A percentile compares a stretch with the other conserved stretches of the same genome.
phyloP scores from a whole-genome alignment of 2,797 vertebrate genomes.

The Hozukius guyotensis region DNA sequence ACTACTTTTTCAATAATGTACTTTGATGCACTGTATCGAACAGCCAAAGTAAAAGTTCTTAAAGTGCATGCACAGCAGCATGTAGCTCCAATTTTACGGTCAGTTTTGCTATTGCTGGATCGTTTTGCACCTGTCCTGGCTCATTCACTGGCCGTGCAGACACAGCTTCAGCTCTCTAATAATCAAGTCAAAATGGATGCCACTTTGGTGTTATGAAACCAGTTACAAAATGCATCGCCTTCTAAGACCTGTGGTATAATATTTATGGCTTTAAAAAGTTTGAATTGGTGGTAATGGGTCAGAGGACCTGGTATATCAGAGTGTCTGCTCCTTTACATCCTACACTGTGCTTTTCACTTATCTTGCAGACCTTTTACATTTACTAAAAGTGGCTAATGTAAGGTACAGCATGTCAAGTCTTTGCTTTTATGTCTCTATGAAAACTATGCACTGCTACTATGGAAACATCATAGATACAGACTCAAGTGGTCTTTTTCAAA shows the following conservation, averaged over 20 bases:
- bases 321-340: constrained; percentile 9
- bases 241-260: neutral
- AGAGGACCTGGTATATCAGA: constrained; percentile 2
- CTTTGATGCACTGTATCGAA: neutral
- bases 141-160: neutral
- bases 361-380: constrained; percentile 8
- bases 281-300: constrained; percentile 19
- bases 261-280: constrained; percentile 12
- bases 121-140: neutral
- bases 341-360: neutral
- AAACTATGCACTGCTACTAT: neutral
- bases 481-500: neutral
- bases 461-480: neutral
- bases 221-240: neutral
- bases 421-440: neutral
- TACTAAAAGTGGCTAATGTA: neutral
- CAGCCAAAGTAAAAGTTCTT: no score
- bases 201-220: neutral
- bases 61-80: neutral
- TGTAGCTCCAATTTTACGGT: neutral
- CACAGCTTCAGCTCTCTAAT: neutral
- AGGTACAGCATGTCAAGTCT: neutral
- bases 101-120: neutral
- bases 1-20: neutral
- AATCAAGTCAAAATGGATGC: constrained; percentile 4